Evolutionary conservation across 1,140 invertebrate genomes (phyloP).

Genomic region (Patella vulgata): DNA sequence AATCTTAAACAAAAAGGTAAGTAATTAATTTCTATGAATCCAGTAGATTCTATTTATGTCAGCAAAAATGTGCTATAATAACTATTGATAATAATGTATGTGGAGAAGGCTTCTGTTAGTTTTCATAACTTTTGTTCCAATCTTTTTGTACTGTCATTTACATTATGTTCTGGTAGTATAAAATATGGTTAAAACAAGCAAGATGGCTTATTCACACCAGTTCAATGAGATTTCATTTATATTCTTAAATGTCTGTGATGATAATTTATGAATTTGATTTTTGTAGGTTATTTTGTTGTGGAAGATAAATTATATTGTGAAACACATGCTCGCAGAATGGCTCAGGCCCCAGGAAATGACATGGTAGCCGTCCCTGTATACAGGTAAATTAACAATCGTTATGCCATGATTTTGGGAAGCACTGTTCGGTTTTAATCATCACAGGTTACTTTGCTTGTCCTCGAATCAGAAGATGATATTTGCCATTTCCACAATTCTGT

Average conservation of each 20-base stretch:
- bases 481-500: too few species aligned
- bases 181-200: too few species aligned
- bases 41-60: background rate
- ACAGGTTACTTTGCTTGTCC: too few species aligned
- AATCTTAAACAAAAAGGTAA: constrained; percentile 84
- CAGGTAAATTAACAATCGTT: constrained; percentile 44
- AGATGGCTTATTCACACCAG: too few species aligned
- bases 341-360: constrained; percentile 48
- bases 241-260: too few species aligned
- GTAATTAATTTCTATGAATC: background rate
- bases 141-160: background rate
- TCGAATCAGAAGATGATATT: too few species aligned
- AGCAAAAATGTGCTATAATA: constrained; percentile 4
- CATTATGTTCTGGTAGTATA: too few species aligned
- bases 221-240: too few species aligned
- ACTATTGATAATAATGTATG: constrained; percentile 1
- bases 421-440: background rate
- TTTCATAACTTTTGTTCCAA: too few species aligned
- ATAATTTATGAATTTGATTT: background rate
- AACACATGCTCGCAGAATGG: constrained; percentile 79
- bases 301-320: constrained; percentile 97
- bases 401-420: too few species aligned
- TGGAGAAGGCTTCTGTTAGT: background rate
- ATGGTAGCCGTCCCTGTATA: constrained; percentile 54
- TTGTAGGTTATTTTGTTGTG: constrained; percentile 87